Base-by-base conservation (phyloP, 2,113 vertebrate genomes). In the Sander vitreus region DNA sequence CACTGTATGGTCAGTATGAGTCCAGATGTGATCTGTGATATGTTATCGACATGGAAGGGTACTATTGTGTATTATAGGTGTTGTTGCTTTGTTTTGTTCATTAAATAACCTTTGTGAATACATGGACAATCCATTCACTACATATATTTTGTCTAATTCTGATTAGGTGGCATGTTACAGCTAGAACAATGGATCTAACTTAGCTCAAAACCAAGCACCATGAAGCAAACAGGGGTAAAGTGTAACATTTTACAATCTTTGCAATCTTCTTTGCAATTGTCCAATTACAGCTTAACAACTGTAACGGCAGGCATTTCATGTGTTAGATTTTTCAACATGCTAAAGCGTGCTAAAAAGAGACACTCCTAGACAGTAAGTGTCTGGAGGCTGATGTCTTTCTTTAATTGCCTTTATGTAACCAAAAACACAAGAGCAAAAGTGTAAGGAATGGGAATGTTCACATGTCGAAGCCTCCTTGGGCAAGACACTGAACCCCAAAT, bases 1-100 rank as follows among this genome's bases (percentile, higher is more conserved):
- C 39, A 54, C 59, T 64, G 70, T 67, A 18, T 76, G 63, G 76
- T 73, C 78, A 70, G 78, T 66, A n/a, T 39, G 76, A 23, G 67
- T 45, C 68, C 54, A 79, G 83, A 86, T 72, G 33, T 54, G 33
- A 62, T 57, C 21, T n/a, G 23, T 21, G 33, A 58, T 76, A 81
- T 23, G 43, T 65, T 76, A 81, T 86, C 69, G 66, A 47, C 54
- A 58, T 59, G 66, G 76, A 76, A 47, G 59, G 63, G 65, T 18
- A 25, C 0, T 43, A 14, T 12, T 79, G 75, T 82, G 14, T 10
- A 25, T 73, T 18, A 50, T 63, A 30, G 21, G 33, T 80, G 23
- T 25, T 75, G 30, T 72, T 64, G 47, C 57, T 50, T 67, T 78
- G 58, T 43, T 76, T 57, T 66, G 25, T 66, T 65, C 50, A n/a